phyloP scores from a whole-genome alignment of 2,113 vertebrate species.

The Chlorodrepanis virens region DNA sequence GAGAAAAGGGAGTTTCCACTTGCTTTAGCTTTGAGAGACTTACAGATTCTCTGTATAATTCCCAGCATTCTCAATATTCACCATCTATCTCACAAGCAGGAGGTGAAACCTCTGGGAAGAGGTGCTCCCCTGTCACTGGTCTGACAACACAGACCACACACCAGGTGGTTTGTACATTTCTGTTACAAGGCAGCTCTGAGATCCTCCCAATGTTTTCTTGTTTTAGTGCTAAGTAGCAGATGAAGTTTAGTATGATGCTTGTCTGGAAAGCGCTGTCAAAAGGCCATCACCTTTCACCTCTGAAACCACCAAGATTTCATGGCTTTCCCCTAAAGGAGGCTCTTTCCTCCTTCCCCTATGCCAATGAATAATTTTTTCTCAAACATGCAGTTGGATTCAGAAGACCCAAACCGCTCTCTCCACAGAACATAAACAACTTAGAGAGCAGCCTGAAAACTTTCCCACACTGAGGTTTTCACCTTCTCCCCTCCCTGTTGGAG shows the following conservation, averaged over 20 bases:
- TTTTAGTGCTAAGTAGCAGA: neutral
- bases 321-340: neutral
- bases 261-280: neutral
- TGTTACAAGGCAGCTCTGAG: neutral
- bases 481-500: slow-evolving; percentile 10
- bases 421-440: slow-evolving; percentile 25
- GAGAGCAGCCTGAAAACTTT: slow-evolving; percentile 34
- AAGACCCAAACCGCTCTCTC: neutral
- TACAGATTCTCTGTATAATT: neutral
- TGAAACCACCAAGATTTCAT: neutral
- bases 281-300: neutral
- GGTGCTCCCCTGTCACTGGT: neutral
- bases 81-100: neutral
- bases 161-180: neutral
- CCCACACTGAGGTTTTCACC: slow-evolving; percentile 22
- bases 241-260: neutral
- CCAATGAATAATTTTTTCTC: neutral
- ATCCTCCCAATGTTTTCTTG: neutral
- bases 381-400: neutral
- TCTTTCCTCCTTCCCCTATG: neutral
- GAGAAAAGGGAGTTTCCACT: neutral
- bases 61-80: neutral
- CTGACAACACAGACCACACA: neutral
- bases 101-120: neutral
- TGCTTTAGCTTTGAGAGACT: neutral